Percentiles rank a stretch among this genome's conserved stretches.
Evolutionary conservation across 2,113 vertebrate species (phyloP).

Genomic region (Ctenodactylus gundi): DNA sequence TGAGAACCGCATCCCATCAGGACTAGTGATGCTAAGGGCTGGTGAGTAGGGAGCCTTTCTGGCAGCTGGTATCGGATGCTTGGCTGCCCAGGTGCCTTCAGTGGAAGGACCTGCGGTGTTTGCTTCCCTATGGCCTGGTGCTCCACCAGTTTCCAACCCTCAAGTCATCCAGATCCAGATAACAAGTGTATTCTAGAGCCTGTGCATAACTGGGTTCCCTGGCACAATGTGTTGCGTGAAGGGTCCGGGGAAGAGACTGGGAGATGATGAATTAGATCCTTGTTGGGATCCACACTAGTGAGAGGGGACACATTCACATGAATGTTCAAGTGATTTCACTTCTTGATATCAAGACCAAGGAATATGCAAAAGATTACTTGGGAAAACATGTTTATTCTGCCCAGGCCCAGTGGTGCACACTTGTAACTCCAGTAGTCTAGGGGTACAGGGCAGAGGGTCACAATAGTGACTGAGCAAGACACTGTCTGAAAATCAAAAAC

Average conservation of each 20-base stretch:
- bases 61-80: slow-evolving; percentile 64
- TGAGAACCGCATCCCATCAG: slow-evolving; percentile 72
- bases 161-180: too few relatives aligned
- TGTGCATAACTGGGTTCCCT: too few relatives aligned
- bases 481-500: too few relatives aligned
- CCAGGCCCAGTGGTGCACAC: too few relatives aligned
- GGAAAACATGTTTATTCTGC: background rate
- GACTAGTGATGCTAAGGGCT: slow-evolving; percentile 81
- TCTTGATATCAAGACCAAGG: background rate
- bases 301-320: background rate
- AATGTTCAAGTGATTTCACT: background rate
- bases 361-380: background rate
- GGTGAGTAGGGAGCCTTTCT: slow-evolving; percentile 79
- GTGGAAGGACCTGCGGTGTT: background rate
- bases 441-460: too few relatives aligned
- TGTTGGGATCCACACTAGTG: background rate
- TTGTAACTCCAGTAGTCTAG: too few relatives aligned
- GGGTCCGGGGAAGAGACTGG: too few relatives aligned
- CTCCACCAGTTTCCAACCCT: background rate
- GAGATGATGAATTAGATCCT: too few relatives aligned
- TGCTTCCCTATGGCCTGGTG: background rate
- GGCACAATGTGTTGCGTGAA: background rate
- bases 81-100: slow-evolving; percentile 59
- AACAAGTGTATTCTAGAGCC: background rate
- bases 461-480: too few relatives aligned